A percentile compares a stretch with the other conserved stretches of the same genome.
Conservation (phyloP, 2,888 invertebrate genomes). For the Lamellibrachia columna region DNA sequence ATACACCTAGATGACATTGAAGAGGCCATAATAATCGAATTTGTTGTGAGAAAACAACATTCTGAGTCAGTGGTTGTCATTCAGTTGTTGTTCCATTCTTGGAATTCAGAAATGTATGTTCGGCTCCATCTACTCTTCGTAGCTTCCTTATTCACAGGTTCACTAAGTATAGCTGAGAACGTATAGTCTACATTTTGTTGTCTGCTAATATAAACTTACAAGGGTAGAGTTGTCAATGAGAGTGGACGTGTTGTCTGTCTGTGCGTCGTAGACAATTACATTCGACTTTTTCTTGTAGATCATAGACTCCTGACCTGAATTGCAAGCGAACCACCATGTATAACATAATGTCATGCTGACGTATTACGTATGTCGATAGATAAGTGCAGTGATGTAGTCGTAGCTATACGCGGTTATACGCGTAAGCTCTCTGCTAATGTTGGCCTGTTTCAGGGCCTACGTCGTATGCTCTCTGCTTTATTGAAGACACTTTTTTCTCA, state of each 20-base stretch:
- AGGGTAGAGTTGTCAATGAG: not conserved
- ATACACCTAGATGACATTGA: no score
- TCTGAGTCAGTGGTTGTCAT: no score
- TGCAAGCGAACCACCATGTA: not conserved
- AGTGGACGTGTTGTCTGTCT: not conserved
- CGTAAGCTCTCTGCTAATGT: no score
- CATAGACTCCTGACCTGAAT: not conserved
- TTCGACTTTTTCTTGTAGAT: slow-evolving; percentile 1
- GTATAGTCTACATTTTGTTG: not conserved
- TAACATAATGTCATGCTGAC: not conserved
- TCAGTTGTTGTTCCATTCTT: no score
- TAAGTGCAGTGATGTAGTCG: no score
- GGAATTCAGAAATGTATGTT: not conserved
- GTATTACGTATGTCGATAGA: no score
- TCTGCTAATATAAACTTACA: not conserved
- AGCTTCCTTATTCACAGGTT: not conserved
- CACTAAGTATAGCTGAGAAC: not conserved
- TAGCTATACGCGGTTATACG: no score
- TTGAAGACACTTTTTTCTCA: no score
- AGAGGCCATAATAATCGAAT: no score
- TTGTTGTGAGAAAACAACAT: no score
- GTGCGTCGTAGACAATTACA: not conserved
- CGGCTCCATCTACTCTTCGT: not conserved
- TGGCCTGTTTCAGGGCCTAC: no score
- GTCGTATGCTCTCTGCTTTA: no score